Percentiles rank a stretch among this genome's conserved stretches.
Conservation (phyloP, 1,140 invertebrate species). For the Tachypleus tridentatus region DNA sequence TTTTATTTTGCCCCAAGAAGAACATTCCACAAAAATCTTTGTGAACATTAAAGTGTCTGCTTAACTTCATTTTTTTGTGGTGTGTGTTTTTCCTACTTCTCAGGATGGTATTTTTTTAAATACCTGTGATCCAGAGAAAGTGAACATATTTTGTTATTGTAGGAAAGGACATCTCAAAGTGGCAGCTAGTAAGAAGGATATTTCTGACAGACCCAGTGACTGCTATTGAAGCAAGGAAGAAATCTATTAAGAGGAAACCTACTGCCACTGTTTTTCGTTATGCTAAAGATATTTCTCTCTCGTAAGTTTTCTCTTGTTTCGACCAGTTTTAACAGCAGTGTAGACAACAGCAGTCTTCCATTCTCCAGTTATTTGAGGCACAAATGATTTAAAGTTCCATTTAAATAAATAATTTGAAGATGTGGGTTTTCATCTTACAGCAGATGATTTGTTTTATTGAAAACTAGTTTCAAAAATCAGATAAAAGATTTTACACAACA, state of each 20-base stretch:
- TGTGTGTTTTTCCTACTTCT: background rate
- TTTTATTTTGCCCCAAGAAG: no score
- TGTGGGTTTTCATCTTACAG: no score
- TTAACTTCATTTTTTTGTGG: background rate
- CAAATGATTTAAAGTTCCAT: no score
- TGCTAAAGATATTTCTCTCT: constrained; percentile 21
- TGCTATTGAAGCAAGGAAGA: constrained; percentile 27
- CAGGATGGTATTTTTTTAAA: background rate
- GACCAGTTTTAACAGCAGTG: no score
- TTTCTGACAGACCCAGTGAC: constrained; percentile 49
- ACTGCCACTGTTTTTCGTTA: constrained; percentile 32
- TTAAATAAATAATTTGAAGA: no score
- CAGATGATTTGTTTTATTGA: no score
- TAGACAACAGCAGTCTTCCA: no score
- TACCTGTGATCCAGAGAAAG: background rate
- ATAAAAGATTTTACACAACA: no score
- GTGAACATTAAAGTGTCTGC: background rate
- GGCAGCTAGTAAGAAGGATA: constrained; percentile 51
- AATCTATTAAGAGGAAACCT: constrained; percentile 14
- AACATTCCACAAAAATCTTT: background rate
- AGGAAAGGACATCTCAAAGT: constrained; percentile 38
- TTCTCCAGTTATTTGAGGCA: no score
- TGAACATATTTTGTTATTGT: background rate
- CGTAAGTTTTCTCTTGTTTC: constrained; percentile 10
- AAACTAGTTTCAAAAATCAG: no score